These are phyloP conservation scores for Vulpes vulpes DNA, from an alignment of 2,113 vertebrate species.

Conservation along the genomic window DNA sequence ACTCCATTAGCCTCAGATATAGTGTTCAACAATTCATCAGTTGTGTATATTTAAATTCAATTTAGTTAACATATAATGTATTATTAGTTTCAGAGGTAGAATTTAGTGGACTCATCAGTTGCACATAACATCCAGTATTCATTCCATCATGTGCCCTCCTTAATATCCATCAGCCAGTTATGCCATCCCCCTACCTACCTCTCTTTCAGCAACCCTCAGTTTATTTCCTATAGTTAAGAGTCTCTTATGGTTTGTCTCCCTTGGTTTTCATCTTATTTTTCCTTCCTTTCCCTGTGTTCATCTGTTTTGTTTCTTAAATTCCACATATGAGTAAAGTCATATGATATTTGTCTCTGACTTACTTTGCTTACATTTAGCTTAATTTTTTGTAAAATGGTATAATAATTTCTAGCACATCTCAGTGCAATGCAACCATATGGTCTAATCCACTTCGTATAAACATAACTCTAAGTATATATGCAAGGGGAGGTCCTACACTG, in stretches of 20 bases:
- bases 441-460: slow-evolving; percentile 45
- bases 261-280: not conserved
- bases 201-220: not conserved
- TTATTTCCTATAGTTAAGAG: not conserved
- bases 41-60: not conserved
- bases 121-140: not conserved
- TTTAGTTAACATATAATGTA: not conserved
- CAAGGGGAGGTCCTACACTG: not conserved
- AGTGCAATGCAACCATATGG: not conserved
- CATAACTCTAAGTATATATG: not conserved
- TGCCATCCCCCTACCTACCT: not conserved
- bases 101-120: not conserved
- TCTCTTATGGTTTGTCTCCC: not conserved
- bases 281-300: not conserved
- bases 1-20: no score
- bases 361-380: slow-evolving; percentile 9
- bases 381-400: not conserved
- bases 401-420: slow-evolving; percentile 49
- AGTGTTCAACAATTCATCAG: no score
- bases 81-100: not conserved
- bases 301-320: not conserved
- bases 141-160: not conserved
- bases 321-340: not conserved
- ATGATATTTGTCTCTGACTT: not conserved
- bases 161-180: not conserved